phyloP scores from a whole-genome alignment of 2,888 invertebrate species.

The Clostera curtula region DNA sequence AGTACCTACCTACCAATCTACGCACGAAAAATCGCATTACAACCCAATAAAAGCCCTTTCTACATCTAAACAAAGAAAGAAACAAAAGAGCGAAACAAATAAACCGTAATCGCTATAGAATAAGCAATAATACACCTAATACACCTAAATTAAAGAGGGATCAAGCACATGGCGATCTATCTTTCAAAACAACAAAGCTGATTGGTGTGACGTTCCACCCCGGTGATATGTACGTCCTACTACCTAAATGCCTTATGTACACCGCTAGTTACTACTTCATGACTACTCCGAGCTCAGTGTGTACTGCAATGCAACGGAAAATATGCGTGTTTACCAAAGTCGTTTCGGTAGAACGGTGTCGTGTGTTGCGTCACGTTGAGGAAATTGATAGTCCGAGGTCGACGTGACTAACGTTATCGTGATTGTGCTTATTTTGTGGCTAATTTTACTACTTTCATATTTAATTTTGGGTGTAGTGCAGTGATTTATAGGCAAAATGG shows the following conservation, averaged over 20 bases:
- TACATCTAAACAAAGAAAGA: conserved; percentile 19
- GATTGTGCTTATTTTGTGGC: conserved; percentile 49
- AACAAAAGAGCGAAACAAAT: conserved; percentile 18
- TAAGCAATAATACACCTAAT: conserved; percentile 37
- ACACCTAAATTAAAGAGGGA: conserved; percentile 54
- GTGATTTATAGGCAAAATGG: conserved; percentile 47
- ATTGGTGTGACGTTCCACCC: conserved; percentile 75
- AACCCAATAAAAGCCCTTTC: conserved; percentile 10
- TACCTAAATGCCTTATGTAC: conserved; percentile 76
- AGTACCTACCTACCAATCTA: too few relatives aligned
- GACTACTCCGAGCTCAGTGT: conserved; percentile 75
- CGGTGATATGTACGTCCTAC: conserved; percentile 74
- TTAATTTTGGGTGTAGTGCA: conserved; percentile 40
- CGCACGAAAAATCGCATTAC: conserved; percentile 5
- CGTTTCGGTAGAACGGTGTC: conserved; percentile 74
- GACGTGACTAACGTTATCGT: conserved; percentile 69
- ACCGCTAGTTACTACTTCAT: conserved; percentile 74
- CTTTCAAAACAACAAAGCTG: conserved; percentile 74
- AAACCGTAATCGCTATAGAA: conserved; percentile 20
- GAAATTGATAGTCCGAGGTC: conserved; percentile 75
- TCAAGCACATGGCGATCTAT: conserved; percentile 69
- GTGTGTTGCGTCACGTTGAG: conserved; percentile 74
- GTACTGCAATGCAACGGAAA: conserved; percentile 76
- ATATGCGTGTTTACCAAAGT: conserved; percentile 76
- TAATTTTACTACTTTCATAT: conserved; percentile 35